Evolutionary conservation across 2,888 invertebrate genomes (phyloP).

Genomic region (Pollenia angustigena): DNA sequence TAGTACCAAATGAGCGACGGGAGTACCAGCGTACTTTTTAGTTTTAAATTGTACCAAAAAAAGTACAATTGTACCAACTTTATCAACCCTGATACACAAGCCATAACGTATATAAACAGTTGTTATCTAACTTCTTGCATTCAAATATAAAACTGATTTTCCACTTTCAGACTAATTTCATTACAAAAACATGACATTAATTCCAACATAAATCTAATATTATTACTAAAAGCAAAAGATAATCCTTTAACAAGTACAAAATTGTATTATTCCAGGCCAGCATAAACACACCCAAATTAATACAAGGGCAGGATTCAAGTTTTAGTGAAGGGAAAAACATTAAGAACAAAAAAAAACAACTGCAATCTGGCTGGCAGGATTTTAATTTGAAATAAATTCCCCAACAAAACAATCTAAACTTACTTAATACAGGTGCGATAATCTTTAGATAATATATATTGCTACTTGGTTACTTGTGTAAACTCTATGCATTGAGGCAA

Average conservation of each 20-base stretch:
- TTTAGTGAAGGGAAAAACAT: not conserved
- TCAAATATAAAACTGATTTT: not conserved
- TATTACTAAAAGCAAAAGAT: slow-evolving; percentile 42
- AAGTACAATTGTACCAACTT: too few relatives aligned
- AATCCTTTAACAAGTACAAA: slow-evolving; percentile 53
- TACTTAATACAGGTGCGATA: slow-evolving; percentile 57
- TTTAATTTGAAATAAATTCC: slow-evolving; percentile 42
- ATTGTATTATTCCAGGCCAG: slow-evolving; percentile 64
- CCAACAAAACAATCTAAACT: slow-evolving; percentile 48
- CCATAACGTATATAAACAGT: too few relatives aligned
- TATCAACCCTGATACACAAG: too few relatives aligned
- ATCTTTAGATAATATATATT: slow-evolving; percentile 48
- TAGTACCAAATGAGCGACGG: too few relatives aligned
- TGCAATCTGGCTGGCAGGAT: slow-evolving; percentile 26
- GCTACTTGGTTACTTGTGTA: not conserved
- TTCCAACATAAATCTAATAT: slow-evolving; percentile 45
- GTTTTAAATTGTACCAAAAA: too few relatives aligned
- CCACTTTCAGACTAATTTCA: slow-evolving; percentile 14
- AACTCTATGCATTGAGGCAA: not conserved
- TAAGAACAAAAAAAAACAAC: slow-evolving; percentile 23
- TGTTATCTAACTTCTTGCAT: not conserved
- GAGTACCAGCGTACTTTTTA: too few relatives aligned
- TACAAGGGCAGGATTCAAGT: slow-evolving; percentile 1
- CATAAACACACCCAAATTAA: slow-evolving; percentile 25
- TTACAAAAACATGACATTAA: slow-evolving; percentile 58